Conservation (phyloP, 2,888 invertebrate species). For the Anagyrus pseudococci region DNA sequence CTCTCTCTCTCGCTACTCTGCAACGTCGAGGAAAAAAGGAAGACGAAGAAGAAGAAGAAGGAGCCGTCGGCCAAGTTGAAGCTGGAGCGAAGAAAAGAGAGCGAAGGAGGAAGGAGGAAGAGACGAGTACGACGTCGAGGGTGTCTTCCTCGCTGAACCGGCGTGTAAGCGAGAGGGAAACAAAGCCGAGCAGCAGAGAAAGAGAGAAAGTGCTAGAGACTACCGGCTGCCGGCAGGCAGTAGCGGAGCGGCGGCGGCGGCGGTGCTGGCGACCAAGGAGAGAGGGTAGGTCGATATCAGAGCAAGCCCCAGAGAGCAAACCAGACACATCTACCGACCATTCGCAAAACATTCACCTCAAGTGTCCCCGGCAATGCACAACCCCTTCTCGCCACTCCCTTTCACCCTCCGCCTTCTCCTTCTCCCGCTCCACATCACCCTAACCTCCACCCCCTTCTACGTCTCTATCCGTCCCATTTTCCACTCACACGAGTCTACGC, state of each 20-base stretch:
- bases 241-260: constrained; percentile 39
- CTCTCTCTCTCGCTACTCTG: too few species aligned
- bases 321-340: constrained; percentile 61
- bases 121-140: too few species aligned
- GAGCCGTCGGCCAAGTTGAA: constrained; percentile 1
- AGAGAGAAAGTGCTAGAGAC: constrained; percentile 29
- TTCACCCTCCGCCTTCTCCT: constrained; percentile 27
- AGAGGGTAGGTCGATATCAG: constrained; percentile 59
- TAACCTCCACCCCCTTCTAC: constrained; percentile 7
- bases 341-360: constrained; percentile 62
- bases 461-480: constrained; percentile 37
- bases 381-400: too few species aligned
- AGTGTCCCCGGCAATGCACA: constrained; percentile 56
- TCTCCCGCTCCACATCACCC: constrained; percentile 16
- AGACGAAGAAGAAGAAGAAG: constrained; percentile 19
- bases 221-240: constrained; percentile 20
- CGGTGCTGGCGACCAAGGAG: too few species aligned
- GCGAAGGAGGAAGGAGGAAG: background rate
- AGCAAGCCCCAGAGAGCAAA: constrained; percentile 57
- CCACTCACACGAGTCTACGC: constrained; percentile 14
- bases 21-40: constrained; percentile 14
- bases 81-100: background rate
- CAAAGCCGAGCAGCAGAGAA: constrained; percentile 21
- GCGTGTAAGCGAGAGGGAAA: constrained; percentile 42
- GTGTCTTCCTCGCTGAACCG: too few species aligned